Evolutionary conservation across 2,113 vertebrate genomes (phyloP).

Genomic region (Caranx melampygus): DNA sequence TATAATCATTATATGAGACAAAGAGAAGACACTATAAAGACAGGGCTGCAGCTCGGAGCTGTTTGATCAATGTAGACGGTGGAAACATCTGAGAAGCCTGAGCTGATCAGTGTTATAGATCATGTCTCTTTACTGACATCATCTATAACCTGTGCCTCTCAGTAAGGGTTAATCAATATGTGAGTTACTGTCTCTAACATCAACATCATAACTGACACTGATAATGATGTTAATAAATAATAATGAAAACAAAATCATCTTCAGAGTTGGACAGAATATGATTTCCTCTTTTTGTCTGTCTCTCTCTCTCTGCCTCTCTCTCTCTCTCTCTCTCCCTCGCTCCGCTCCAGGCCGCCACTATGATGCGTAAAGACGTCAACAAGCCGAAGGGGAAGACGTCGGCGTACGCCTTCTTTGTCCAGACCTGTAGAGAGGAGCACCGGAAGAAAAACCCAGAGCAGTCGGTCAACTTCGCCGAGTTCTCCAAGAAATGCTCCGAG

Average conservation of each 20-base stretch:
- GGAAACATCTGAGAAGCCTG: too few relatives aligned
- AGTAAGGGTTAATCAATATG: not conserved
- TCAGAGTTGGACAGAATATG: not conserved
- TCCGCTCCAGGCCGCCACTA: conserved; percentile 70
- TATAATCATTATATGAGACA: too few relatives aligned
- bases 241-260: not conserved
- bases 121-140: too few relatives aligned
- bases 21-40: too few relatives aligned
- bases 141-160: too few relatives aligned
- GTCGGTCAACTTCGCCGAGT: conserved; percentile 93
- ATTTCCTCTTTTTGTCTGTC: not conserved
- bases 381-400: conserved; percentile 97
- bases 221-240: not conserved
- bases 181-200: too few relatives aligned
- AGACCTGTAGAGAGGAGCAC: conserved; percentile 94
- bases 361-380: conserved; percentile 93
- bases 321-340: not conserved
- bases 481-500: conserved; percentile 96
- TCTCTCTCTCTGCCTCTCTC: not conserved
- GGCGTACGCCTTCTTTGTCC: conserved; percentile 95
- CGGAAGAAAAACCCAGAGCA: conserved; percentile 93
- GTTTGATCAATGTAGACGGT: too few relatives aligned
- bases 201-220: too few relatives aligned
- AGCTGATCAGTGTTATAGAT: too few relatives aligned
- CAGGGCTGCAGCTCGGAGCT: too few relatives aligned